These are phyloP conservation scores for Heteromurus nitidus DNA, from an alignment of 2,888 invertebrate genomes.

Conservation along the genomic window DNA sequence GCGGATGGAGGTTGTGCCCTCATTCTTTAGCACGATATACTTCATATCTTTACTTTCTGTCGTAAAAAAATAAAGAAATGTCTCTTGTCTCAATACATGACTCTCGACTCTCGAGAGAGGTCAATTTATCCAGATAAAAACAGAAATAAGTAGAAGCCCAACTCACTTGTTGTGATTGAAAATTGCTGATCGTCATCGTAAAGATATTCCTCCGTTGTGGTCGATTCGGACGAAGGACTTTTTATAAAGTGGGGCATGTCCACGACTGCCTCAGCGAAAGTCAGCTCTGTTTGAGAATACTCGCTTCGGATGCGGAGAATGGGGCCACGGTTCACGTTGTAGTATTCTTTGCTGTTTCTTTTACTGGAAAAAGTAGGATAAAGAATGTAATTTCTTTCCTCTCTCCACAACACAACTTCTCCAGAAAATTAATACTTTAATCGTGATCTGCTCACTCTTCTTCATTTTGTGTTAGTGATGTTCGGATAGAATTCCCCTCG, in stretches of 20 bases:
- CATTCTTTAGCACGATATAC: slow-evolving; percentile 64
- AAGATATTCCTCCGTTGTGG: slow-evolving; percentile 18
- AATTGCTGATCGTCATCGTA: slow-evolving; percentile 58
- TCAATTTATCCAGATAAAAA: neutral
- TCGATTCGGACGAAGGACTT: neutral
- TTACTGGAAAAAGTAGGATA: no score
- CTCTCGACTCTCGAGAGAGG: neutral
- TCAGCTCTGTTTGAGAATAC: slow-evolving; percentile 23
- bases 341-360: slow-evolving; percentile 18
- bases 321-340: slow-evolving; percentile 59
- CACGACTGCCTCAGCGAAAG: neutral
- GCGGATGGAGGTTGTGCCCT: slow-evolving; percentile 69
- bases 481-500: no score
- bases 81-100: neutral
- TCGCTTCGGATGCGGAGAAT: slow-evolving; percentile 53
- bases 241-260: slow-evolving; percentile 37
- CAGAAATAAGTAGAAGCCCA: neutral
- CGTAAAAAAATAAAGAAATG: neutral
- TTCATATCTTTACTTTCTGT: slow-evolving; percentile 68
- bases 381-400: no score
- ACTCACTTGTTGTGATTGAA: slow-evolving; percentile 53
- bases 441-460: no score
- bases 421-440: no score
- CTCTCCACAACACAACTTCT: no score
- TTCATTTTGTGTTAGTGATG: no score